Evolutionary conservation across 2,113 vertebrate genomes (phyloP), one percentile per base, ranked within the genome.

Genomic region (Coturnix japonica): DNA sequence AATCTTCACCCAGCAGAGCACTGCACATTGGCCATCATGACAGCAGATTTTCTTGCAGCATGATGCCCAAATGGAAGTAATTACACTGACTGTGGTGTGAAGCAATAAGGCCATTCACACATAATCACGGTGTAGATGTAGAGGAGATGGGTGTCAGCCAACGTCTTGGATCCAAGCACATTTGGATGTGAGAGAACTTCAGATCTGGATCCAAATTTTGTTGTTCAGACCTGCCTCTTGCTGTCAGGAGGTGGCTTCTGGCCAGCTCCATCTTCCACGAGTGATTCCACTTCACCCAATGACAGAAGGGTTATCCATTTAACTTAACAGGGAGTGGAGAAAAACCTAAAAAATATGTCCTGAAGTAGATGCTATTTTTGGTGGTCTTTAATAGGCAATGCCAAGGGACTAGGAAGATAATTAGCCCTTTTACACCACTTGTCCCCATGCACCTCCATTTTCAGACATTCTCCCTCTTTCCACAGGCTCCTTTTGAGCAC

Each of bases 171-270:
- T 95, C 79, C 85, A 86, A 86, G 70, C 63, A 10, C 37, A 81
- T 88, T 41, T 93, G 92, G 70, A 93, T 47, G 77, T 31, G 69
- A 86, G 80, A 72, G 70, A 67, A 93, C 90, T 94, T 94, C 90
- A 94, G 82, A 91, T 91, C 93, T 89, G 76, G 67, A 89, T 96
- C 91, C 93, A 94, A 76, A 93, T 80, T 90, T 93, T 91, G 88
- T 53, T 93, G 93, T 86, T 95, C 82, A 88, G 82, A 86, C 94
- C 85, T 95, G 93, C 85, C 65, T 94, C 73, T 83, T 1, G 0
- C 80, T 83, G 85, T 95, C 76, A 85, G 82, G 79, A 83, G 76
- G 85, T 94, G 94, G 94, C 93, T 95, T 71, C 72, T 82, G 90
- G 85, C 93, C 90, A 92, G 30, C 41, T 79, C 71, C 44, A 11